These are phyloP conservation scores for Knipowitschia caucasica DNA, from an alignment of 2,797 vertebrate genomes.

Conservation along the genomic window DNA sequence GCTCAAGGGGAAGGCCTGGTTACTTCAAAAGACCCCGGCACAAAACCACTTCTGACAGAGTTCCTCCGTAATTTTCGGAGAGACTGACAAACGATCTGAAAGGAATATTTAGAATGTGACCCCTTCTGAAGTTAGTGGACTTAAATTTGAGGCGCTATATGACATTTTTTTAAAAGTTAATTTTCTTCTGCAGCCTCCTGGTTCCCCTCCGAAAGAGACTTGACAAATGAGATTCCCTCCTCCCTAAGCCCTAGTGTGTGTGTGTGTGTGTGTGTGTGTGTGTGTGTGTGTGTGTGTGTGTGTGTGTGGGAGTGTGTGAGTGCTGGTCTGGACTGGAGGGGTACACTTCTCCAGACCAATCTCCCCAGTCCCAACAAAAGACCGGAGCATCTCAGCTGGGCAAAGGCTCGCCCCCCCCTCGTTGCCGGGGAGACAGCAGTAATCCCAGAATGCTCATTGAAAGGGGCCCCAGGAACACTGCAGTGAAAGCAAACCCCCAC, in stretches of 20 bases:
- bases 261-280: too few relatives aligned
- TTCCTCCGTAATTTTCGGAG: slow-evolving; percentile 3
- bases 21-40: slow-evolving; percentile 45
- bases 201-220: slow-evolving; percentile 50
- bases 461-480: slow-evolving; percentile 67
- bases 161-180: slow-evolving; percentile 58
- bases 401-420: slow-evolving; percentile 57
- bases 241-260: slow-evolving; percentile 45
- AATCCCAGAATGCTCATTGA: slow-evolving; percentile 81
- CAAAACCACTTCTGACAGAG: slow-evolving; percentile 33
- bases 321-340: slow-evolving; percentile 4
- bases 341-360: slow-evolving; percentile 65
- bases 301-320: too few relatives aligned
- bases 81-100: slow-evolving; percentile 12
- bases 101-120: slow-evolving; percentile 8
- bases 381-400: slow-evolving; percentile 79
- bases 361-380: slow-evolving; percentile 76
- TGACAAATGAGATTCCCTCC: slow-evolving; percentile 76
- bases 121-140: slow-evolving; percentile 9
- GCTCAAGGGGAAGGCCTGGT: slow-evolving; percentile 23
- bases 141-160: slow-evolving; percentile 14
- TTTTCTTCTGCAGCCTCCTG: slow-evolving; percentile 49
- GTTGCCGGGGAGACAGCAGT: slow-evolving; percentile 74
- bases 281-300: slow-evolving; percentile 27
- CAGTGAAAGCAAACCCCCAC: slow-evolving; percentile 62